phyloP scores from a whole-genome alignment of 1,140 invertebrate genomes.

The Drosophila subpulchrella region DNA sequence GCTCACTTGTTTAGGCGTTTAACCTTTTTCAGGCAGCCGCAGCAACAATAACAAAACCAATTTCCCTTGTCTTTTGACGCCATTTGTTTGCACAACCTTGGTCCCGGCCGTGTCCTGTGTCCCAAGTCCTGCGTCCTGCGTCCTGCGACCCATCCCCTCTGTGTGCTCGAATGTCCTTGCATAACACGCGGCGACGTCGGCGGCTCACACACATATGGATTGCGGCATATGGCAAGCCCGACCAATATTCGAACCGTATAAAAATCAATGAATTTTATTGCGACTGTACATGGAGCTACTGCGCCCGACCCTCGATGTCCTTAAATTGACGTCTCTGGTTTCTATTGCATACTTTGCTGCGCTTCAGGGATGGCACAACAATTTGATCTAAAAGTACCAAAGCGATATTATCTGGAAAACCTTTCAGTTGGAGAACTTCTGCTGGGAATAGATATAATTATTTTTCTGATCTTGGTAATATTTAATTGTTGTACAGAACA shows the following conservation, averaged over 20 bases:
- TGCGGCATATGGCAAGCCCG: constrained; percentile 28
- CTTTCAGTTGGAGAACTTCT: not conserved
- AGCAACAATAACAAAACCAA: constrained; percentile 49
- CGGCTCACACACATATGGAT: constrained; percentile 37
- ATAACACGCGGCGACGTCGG: constrained; percentile 43
- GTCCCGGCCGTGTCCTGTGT: constrained; percentile 27
- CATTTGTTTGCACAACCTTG: constrained; percentile 75
- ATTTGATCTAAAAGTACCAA: not conserved
- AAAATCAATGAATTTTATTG: constrained; percentile 80
- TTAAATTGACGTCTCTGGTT: constrained; percentile 27
- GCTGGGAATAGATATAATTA: too few species aligned
- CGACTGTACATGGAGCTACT: constrained; percentile 44
- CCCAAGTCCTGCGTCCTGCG: not conserved
- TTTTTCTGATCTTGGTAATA: too few species aligned
- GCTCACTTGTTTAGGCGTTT: constrained; percentile 76
- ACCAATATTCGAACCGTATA: constrained; percentile 58
- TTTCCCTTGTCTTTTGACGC: constrained; percentile 75
- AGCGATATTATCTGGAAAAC: not conserved
- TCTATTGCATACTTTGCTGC: constrained; percentile 43
- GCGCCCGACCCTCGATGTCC: not conserved
- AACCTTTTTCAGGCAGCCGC: constrained; percentile 66
- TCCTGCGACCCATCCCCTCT: not conserved
- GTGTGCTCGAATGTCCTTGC: constrained; percentile 21
- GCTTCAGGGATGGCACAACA: constrained; percentile 23
- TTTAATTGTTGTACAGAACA: too few species aligned